Base-by-base conservation (phyloP, 2,113 vertebrate species). In the Tyto alba region DNA sequence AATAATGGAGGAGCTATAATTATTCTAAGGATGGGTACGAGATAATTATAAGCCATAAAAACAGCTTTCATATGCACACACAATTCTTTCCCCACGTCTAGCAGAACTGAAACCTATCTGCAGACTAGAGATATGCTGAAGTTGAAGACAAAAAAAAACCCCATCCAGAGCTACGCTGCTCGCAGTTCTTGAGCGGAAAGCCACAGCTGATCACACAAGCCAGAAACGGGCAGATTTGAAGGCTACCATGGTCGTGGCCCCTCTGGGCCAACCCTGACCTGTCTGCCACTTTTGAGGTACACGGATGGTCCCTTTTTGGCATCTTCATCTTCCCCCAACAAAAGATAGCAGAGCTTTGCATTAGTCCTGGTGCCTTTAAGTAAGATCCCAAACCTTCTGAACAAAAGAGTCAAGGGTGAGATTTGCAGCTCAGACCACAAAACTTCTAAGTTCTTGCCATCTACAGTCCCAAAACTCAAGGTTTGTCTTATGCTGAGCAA, bases 21-120 rank as follows among this genome's bases (percentile, higher is more conserved):
- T 98, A 98, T 97, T 97, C 95, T 96, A 83, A 95, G 64, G 95
- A 95, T 76, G 93, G 93, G 29, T 92, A 96, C 2, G 48, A 98
- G 98, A 97, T 98, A 98, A 98, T 98, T 98, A 97, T 91, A 98
- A 97, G 72, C 96, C 95, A 95, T 97, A 98, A 98, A 98, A 85
- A 13, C 91, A 96, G 97, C 91, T 97, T 96, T 90, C 86, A 56
- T 8, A 17, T 7, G 48, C 89, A 80, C 20, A 56, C 40, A 19
- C 62, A 71, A 59, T 67, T 64, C 56, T 90, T n/a, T 72, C 40
- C 36, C 52, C 38, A 4, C 1, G 9, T 41, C 77, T 73, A 14
- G 22, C 63, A 76, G 77, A 78, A 81, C 76, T 36, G 4, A 89
- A 79, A 94, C 63, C 76, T 88, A 17, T 27, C 66, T 85, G 77